A percentile compares a stretch with the other conserved stretches of the same genome.
Conservation (phyloP, 2,113 vertebrate genomes). For the Syngnathoides biaculeatus region DNA sequence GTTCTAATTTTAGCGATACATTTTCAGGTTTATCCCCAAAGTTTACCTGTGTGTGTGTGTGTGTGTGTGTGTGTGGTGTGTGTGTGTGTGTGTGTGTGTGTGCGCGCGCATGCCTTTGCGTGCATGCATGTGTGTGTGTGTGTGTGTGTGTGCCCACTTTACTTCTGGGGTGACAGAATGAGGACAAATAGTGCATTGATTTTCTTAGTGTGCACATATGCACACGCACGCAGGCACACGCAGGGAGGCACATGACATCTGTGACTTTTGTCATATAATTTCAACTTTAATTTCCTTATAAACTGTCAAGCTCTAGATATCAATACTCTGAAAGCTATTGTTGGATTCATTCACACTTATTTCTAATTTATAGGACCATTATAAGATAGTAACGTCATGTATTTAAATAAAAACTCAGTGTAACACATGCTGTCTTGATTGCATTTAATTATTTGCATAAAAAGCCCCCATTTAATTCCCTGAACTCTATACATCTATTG, state of each 20-base stretch:
- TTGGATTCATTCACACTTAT: too few relatives aligned
- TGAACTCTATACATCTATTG: background rate
- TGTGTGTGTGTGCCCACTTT: constrained; percentile 8
- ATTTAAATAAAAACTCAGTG: background rate
- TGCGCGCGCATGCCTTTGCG: constrained; percentile 6
- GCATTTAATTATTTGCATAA: background rate
- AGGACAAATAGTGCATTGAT: constrained; percentile 57
- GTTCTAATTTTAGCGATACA: background rate
- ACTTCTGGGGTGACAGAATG: constrained; percentile 57
- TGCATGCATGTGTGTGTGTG: constrained; percentile 3
- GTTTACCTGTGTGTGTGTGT: background rate
- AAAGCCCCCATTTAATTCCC: background rate
- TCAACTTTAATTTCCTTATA: background rate
- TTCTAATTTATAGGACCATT: too few relatives aligned
- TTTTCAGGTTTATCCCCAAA: background rate
- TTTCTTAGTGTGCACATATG: constrained; percentile 27
- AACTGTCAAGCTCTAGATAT: background rate
- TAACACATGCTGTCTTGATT: background rate
- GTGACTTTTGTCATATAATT: background rate
- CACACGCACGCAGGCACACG: constrained; percentile 3
- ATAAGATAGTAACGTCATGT: background rate
- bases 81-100: constrained; percentile 14
- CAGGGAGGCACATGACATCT: constrained; percentile 19
- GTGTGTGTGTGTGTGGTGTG: constrained; percentile 17
- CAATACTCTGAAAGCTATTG: background rate